Conservation (phyloP, 2,113 vertebrate genomes). For the Cyprinus carpio region DNA sequence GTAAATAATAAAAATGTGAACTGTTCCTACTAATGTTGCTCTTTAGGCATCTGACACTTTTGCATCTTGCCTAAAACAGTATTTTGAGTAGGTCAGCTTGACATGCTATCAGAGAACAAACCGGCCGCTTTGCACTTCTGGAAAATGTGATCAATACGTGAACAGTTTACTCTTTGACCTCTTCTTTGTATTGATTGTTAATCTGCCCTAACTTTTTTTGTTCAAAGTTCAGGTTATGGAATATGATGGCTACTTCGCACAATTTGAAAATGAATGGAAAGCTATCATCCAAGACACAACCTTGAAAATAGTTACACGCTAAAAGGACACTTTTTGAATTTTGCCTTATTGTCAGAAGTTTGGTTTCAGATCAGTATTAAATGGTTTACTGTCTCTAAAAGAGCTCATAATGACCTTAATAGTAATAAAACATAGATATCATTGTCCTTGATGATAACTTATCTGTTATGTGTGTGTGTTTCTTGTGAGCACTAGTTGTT, state of each 20-base stretch:
- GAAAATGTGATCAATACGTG: slow-evolving; percentile 7
- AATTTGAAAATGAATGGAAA: background rate
- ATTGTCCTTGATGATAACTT: background rate
- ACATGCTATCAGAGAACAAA: background rate
- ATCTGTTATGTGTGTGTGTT: background rate
- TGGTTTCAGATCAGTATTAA: slow-evolving; percentile 16
- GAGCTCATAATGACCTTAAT: background rate
- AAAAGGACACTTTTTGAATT: background rate
- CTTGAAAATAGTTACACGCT: background rate
- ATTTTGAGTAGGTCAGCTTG: background rate
- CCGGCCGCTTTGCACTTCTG: background rate
- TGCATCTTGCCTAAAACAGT: slow-evolving; percentile 2
- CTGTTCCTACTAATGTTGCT: background rate
- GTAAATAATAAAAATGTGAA: background rate
- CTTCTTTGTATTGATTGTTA: slow-evolving; percentile 24
- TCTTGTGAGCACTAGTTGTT: background rate
- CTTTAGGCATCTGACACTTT: background rate
- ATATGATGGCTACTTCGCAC: background rate
- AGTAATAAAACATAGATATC: slow-evolving; percentile 35
- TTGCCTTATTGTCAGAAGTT: background rate
- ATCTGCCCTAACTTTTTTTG: slow-evolving; percentile 11
- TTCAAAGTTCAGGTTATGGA: slow-evolving; percentile 23
- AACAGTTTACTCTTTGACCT: slow-evolving; percentile 39
- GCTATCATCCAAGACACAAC: background rate
- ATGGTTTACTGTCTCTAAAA: background rate